Base-by-base conservation (phyloP, 1,140 invertebrate genomes). In the Drosophila jambulina region DNA sequence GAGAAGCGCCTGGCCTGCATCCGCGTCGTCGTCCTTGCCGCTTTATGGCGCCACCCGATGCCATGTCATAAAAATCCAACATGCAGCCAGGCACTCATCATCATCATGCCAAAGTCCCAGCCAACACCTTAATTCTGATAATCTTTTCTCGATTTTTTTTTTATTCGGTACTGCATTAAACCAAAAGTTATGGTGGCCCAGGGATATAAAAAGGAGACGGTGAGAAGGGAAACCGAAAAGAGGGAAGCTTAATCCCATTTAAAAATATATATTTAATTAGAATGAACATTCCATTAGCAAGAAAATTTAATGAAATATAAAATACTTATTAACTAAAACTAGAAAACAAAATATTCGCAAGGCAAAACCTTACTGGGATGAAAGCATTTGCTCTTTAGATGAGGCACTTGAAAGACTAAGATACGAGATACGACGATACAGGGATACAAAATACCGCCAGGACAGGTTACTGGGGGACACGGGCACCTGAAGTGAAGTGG, bases 111-210 rank as follows among this genome's bases (percentile, higher is more conserved):
- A 5, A 12, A 23, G 43, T 21, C 32, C 12, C 42, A 15, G 21
- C 27, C 36, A 68, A 25, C 15, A 65, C 49, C 38, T 40, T 32
- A 32, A 60, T 42, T 25, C 36, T 32, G 25, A 19, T 59, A 79
- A 79, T 70, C 71, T 61, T 64, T 51, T 27, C 43, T 68, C 61
- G 62, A 82, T 86, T 86, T 78, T 63, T 21, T 36, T 63, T 32
- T 49, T 51, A 27, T 29, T 51, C 60, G 57, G 48, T 38, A 65
- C 60, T 78, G 60, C 71, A 80, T 58, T 63, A 72, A 84, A 69
- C 65, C 48, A 38, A 60, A 38, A 65, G 45, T 72, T 65, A 80
- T 56, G 53, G 53, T 64, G 58, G 21, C 23, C 43, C 19, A 32
- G 21, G 23, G 13, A 34, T 45, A 71, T 59, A 61, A 54, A 71